Percentiles rank a stretch among this genome's conserved stretches.
Conservation (phyloP, 2,888 invertebrate species). For the Tipula helvola region DNA sequence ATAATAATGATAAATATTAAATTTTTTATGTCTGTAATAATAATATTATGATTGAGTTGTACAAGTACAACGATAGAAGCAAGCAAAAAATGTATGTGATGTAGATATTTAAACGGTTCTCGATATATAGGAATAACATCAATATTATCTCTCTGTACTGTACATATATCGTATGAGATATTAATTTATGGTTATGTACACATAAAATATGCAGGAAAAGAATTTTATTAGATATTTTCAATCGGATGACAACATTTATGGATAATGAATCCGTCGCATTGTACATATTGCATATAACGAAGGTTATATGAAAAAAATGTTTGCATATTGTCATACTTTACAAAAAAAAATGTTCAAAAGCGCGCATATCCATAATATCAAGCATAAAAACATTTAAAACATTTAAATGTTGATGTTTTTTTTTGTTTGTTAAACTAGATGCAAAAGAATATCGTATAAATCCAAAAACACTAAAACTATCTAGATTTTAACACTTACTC, state of each 20-base stretch:
- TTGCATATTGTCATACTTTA: neutral
- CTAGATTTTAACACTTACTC: no score
- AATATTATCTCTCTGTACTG: neutral
- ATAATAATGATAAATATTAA: neutral
- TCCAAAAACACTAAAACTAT: no score
- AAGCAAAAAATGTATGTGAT: neutral
- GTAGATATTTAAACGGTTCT: neutral
- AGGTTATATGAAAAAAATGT: neutral
- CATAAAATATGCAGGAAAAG: neutral
- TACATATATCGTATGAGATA: neutral
- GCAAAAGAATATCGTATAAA: no score
- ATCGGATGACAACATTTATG: neutral
- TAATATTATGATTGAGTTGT: neutral
- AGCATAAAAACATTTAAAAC: no score
- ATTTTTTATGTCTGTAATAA: neutral
- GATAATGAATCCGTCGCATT: neutral
- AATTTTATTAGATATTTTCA: neutral
- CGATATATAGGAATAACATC: neutral
- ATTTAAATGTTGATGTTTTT: no score
- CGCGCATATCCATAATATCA: no score
- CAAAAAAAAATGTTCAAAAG: no score
- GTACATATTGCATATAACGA: neutral
- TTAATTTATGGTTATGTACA: neutral
- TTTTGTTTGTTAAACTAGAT: no score
- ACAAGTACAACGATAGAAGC: neutral